Evolutionary conservation across 1,140 invertebrate genomes (phyloP).

Genomic region (Papilio helenus): DNA sequence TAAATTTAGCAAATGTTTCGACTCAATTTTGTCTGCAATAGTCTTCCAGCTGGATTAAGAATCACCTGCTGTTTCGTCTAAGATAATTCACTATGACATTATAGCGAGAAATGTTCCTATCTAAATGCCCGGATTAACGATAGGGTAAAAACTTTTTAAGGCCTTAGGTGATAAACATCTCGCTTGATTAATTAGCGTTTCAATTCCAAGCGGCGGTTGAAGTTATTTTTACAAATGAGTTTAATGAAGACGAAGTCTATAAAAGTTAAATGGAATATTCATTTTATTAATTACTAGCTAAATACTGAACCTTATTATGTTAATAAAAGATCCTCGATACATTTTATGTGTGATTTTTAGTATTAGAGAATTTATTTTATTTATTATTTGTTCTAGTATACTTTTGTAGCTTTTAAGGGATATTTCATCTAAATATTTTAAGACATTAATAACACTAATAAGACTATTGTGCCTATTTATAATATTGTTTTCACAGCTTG

Average conservation of each 20-base stretch:
- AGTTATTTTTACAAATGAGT: neutral
- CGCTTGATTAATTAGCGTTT: neutral
- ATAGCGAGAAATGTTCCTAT: slow-evolving; percentile 15
- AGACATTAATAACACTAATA: slow-evolving; percentile 31
- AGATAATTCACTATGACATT: slow-evolving; percentile 17
- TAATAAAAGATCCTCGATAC: too few species aligned
- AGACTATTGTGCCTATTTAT: slow-evolving; percentile 45
- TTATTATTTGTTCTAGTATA: neutral
- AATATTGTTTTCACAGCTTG: slow-evolving; percentile 46
- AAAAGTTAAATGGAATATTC: neutral
- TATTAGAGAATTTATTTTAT: neutral
- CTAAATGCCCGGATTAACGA: slow-evolving; percentile 15
- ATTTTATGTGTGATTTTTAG: too few species aligned
- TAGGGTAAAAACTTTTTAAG: neutral
- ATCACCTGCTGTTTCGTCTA: neutral
- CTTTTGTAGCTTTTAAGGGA: neutral
- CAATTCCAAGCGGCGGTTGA: neutral
- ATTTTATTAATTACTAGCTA: too few species aligned
- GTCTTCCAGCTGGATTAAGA: slow-evolving; percentile 10
- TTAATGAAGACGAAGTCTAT: neutral
- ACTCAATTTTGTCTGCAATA: slow-evolving; percentile 19
- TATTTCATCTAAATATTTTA: neutral
- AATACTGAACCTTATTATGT: too few species aligned
- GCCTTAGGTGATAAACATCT: neutral
- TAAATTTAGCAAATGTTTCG: slow-evolving; percentile 30